Evolutionary conservation across 1,140 invertebrate genomes (phyloP).

Genomic region (Lycorma delicatula): DNA sequence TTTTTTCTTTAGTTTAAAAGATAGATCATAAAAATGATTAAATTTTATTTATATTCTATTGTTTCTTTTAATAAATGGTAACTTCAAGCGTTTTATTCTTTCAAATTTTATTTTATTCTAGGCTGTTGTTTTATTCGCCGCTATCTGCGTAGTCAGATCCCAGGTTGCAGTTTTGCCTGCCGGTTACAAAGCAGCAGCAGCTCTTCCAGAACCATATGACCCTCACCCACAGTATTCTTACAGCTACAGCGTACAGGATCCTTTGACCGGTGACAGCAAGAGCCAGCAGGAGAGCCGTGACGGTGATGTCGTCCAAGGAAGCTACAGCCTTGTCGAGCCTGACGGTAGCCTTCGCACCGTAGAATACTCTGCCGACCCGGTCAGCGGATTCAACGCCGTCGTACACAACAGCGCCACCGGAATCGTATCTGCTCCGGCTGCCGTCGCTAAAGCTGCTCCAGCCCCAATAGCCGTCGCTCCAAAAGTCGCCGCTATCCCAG

Average conservation of each 20-base stretch:
- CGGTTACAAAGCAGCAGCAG: constrained; percentile 3
- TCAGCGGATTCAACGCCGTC: constrained; percentile 55
- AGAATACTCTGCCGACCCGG: constrained; percentile 49
- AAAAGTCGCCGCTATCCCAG: too few relatives aligned
- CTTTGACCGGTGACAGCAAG: constrained; percentile 44
- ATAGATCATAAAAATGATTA: too few relatives aligned
- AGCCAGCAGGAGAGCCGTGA: constrained; percentile 43
- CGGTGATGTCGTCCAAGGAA: constrained; percentile 43
- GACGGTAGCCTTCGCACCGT: constrained; percentile 48
- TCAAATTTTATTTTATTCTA: neutral
- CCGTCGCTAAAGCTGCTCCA: too few relatives aligned
- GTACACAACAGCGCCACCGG: constrained; percentile 43
- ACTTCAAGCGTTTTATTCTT: too few relatives aligned
- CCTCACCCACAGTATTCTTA: constrained; percentile 41
- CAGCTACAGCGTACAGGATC: constrained; percentile 44
- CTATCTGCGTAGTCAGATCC: constrained; percentile 1
- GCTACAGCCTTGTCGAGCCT: constrained; percentile 42
- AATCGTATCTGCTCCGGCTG: constrained; percentile 9
- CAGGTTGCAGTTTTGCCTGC: neutral
- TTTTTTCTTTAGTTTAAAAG: too few relatives aligned
- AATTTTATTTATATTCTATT: neutral
- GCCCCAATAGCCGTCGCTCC: too few relatives aligned
- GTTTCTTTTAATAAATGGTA: neutral
- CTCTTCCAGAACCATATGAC: constrained; percentile 27
- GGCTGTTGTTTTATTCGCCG: neutral